Base-by-base conservation (phyloP, 2,113 vertebrate genomes). In the Hylia prasina region DNA sequence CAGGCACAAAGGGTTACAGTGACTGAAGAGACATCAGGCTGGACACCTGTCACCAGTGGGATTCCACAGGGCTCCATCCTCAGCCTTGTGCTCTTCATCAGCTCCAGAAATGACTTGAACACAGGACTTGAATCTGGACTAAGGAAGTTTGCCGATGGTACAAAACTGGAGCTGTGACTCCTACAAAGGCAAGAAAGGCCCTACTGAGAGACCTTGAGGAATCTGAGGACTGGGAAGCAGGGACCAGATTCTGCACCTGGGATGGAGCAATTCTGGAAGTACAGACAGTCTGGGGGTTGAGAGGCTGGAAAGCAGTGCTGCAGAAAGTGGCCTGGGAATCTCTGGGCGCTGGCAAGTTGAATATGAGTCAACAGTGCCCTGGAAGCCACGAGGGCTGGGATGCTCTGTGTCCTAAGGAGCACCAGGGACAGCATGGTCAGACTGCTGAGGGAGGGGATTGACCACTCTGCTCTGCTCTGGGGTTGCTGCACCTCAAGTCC, bases 161-260 rank as follows among this genome's bases (percentile, higher is more conserved):
- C 13, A 35, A 31, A 57, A 44, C 15, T 27, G 21, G 25, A 58
- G 44, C 51, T 58, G 35, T 58, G 53, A 44, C 6, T 42, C 42
- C 11, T 14, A 20, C 0, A 0, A 31, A 31, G 20, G 37, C 44
- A 58, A 58, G 44, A 76, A 76, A 66, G 13, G 9, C 5, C 31
- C 11, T 42, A 2, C 10, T 31, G 44, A 42, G 25, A 22, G 4
- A 58, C 44, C 44, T 35, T 0, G 0, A 22, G 5, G 58, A 58
- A 51, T 37, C 31, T 44, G 71, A 58, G 25, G 13, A 58, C 25
- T 50, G 53, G 13, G 25, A 16, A 31, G 20, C 51, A 76, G 44
- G 10, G 24, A 5, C 5, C 5, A 7, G 21, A 25, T 42, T 58
- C 44, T 68, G 37, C 17, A 44, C 7, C 16, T 68, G 51, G 35